Evolutionary conservation across 2,113 vertebrate species (phyloP), one percentile per base, ranked within the genome.

Genomic region (Saguinus midas): DNA sequence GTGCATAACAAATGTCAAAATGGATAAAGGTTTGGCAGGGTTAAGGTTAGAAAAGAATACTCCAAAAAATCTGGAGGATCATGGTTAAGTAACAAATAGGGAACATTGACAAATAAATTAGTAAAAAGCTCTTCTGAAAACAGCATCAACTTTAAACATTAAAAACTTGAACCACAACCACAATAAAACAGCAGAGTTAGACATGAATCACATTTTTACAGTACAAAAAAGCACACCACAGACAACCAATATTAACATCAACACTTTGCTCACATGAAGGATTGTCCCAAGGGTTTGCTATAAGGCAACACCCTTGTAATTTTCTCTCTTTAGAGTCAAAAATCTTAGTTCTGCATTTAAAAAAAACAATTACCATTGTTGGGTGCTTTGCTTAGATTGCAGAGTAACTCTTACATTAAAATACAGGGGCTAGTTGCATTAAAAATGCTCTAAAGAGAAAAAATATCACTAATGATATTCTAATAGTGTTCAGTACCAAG

Each of bases 1-100:
- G 99, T 99, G 99, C 99, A 99, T 99, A 99, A 99, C 98, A 99
- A 99, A 99, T 99, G 99, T 98, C 99, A 99, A 98, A 98, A 99
- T 98, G 98, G 98, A 99, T 98, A 98, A 98, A 99, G 98, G 98
- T 99, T 98, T 99, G 98, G 98, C 98, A 98, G 99, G 98, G 98
- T 97, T 98, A 98, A 98, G 98, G 98, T 98, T 99, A 99, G 98
- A 99, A 99, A 99, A 99, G 97, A 99, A 99, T 98, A 98, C 98
- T 99, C 98, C 98, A 98, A 98, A 98, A 98, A 99, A 98, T 98
- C 98, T 98, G 98, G 98, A 99, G 98, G 98, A 98, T 98, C 98
- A 98, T 98, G 98, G 98, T 98, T 98, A 98, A 98, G 98, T 98
- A 99, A 99, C 98, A 99, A 98, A 98, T 98, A 98, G 98, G 98